Percentiles rank a stretch among this genome's conserved stretches.
Evolutionary conservation across 2,113 vertebrate species (phyloP).

Genomic region (Laterallus jamaicensis): DNA sequence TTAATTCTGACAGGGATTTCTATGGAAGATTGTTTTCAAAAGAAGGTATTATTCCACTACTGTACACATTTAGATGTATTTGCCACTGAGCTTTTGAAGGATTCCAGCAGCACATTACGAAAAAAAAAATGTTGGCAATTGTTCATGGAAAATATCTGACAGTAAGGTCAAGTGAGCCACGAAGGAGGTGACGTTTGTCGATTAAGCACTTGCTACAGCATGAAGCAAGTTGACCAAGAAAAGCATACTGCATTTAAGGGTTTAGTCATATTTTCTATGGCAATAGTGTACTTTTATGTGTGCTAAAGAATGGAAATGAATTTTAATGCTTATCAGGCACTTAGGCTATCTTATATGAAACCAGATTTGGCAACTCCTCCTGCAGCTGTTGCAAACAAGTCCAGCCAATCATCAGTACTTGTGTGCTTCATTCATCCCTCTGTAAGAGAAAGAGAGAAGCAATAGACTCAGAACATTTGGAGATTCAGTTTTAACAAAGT

Average conservation of each 20-base stretch:
- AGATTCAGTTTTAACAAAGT: conserved; percentile 64
- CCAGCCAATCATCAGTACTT: conserved; percentile 66
- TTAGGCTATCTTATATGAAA: conserved; percentile 60
- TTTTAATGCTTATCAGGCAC: conserved; percentile 55
- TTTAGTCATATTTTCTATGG: conserved; percentile 27
- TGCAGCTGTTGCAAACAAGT: conserved; percentile 70
- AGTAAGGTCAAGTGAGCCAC: conserved; percentile 17
- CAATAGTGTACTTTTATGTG: conserved; percentile 4
- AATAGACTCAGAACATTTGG: conserved; percentile 52
- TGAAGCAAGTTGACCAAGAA: conserved; percentile 15
- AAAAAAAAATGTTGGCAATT: background rate
- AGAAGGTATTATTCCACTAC: background rate
- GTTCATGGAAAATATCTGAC: conserved; percentile 7
- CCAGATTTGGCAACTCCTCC: conserved; percentile 59
- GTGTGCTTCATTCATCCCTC: conserved; percentile 59
- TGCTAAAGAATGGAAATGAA: conserved; percentile 55
- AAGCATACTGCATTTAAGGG: conserved; percentile 8
- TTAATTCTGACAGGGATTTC: background rate
- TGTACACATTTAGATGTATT: background rate
- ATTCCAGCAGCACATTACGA: background rate
- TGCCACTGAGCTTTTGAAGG: background rate
- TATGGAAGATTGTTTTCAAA: conserved; percentile 5
- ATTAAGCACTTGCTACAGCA: background rate
- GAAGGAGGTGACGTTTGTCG: background rate
- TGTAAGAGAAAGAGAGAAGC: conserved; percentile 46